Percentiles rank a stretch among this genome's conserved stretches.
These are phyloP conservation scores for Leptinotarsa haldemani DNA, from an alignment of 2,888 invertebrate species.

Conservation along the genomic window DNA sequence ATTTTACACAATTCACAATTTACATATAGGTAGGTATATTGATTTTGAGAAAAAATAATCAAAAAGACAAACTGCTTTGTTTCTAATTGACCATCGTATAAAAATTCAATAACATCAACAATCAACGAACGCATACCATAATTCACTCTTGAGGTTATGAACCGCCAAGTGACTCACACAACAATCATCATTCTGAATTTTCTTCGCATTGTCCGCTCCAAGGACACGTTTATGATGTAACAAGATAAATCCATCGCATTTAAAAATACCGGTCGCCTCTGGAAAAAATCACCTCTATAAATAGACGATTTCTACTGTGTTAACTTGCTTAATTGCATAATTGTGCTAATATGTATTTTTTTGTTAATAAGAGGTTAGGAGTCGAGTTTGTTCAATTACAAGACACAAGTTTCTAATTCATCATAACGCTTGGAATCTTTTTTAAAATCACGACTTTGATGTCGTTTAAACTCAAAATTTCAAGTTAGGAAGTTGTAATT, in stretches of 20 bases:
- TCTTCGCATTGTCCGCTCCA: constrained; percentile 36
- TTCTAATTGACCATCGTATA: not conserved
- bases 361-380: constrained; percentile 13
- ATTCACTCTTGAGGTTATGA: constrained; percentile 38
- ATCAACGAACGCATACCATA: constrained; percentile 18
- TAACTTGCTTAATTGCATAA: constrained; percentile 40
- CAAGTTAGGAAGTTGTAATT: too few relatives aligned
- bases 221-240: constrained; percentile 44
- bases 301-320: constrained; percentile 37
- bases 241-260: constrained; percentile 27
- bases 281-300: constrained; percentile 47
- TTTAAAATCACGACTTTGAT: not conserved
- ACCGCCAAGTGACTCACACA: constrained; percentile 32
- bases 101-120: constrained; percentile 15
- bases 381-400: not conserved
- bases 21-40: too few relatives aligned
- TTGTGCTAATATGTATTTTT: constrained; percentile 33
- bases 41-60: too few relatives aligned
- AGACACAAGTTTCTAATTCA: not conserved
- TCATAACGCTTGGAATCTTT: not conserved
- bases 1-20: too few relatives aligned
- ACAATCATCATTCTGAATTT: constrained; percentile 43
- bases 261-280: constrained; percentile 11
- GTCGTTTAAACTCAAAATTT: too few relatives aligned
- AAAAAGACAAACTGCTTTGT: not conserved